A percentile compares a stretch with the other conserved stretches of the same genome.
phyloP scores from a whole-genome alignment of 2,888 invertebrate genomes.

The Andrena minutula region DNA sequence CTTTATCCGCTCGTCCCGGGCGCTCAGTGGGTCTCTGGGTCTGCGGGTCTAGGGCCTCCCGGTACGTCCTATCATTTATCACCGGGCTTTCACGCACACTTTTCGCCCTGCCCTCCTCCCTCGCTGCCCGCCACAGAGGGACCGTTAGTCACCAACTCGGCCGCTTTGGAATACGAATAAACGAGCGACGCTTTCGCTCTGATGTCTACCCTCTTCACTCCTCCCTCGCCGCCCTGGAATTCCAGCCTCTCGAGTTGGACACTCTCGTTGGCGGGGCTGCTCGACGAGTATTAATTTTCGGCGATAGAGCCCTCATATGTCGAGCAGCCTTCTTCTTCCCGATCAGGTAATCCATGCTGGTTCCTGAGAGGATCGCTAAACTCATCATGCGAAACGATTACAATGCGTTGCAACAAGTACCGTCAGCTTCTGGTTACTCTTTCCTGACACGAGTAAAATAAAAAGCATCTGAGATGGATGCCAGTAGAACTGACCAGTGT shows the following conservation, averaged over 20 bases:
- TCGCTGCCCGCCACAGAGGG: conserved; percentile 34
- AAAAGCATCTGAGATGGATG: too few species aligned
- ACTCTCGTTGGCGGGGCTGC: background rate
- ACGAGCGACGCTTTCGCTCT: conserved; percentile 32
- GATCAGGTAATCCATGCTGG: background rate
- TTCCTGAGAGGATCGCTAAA: background rate
- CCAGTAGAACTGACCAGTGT: background rate
- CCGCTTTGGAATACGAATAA: conserved; percentile 37
- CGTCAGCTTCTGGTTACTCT: too few species aligned
- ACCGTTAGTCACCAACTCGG: conserved; percentile 45
- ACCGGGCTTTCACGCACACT: conserved; percentile 72
- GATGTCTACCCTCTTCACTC: conserved; percentile 3
- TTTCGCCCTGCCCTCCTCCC: conserved; percentile 59
- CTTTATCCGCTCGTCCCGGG: conserved; percentile 74
- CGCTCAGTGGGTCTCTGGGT: conserved; percentile 80
- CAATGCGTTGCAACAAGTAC: too few species aligned
- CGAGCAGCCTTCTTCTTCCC: background rate
- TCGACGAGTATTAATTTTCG: conserved; percentile 6
- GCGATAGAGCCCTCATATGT: background rate
- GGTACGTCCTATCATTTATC: conserved; percentile 82
- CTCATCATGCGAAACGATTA: too few species aligned
- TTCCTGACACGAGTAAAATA: too few species aligned
- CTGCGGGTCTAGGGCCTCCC: conserved; percentile 79
- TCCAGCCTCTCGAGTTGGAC: background rate
- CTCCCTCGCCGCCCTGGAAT: conserved; percentile 5